Base-by-base conservation (phyloP, 1,140 invertebrate genomes). In the Trissolcus basalis region DNA sequence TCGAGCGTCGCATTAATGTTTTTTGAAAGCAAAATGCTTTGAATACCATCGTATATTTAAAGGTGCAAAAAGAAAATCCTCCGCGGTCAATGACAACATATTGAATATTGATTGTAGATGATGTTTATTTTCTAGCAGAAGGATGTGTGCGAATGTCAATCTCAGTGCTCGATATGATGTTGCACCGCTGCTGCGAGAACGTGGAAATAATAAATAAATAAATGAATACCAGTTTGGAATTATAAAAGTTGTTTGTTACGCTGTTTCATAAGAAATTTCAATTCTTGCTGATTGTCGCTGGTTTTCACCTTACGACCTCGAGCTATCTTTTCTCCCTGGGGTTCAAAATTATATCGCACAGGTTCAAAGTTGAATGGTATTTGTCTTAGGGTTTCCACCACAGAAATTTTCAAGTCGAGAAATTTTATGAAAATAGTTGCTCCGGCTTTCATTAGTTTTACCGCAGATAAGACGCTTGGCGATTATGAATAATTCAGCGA, bases 401-500 rank as follows among this genome's bases (percentile, higher is more conserved):
- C 33, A 45, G 35, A 49, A 45, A 49, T 16, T 41, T 55, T 41
- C 16, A 6, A 12, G 10, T 43, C 43, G 39, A 11, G 33, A 59
- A 54, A 53, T 59, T 59, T 53, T 64, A 65, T 56, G 69, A 65
- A 65, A 65, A 65, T 55, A 59, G 45, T 61, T 44, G 36, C 39
- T 19, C 48, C n/a, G 47, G 39, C 27, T 67, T 74, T 67, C 71
- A 74, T 67, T 68, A 74, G 51, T 68, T 65, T 16, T 13, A 41
- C 9, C 33, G 48, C 41, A 15, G 58, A 35, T 61, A 61, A 63
- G 45, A 71, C 32, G 16, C 47, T 13, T 1, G 44, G 19, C 44
- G 9, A 67, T 73, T 73, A 61, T 61, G 61, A 65, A 73, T 73
- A 73, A 67, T 73, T 73, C 61, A 65, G 53, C 27, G 35, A 60